Percentiles rank a stretch among this genome's conserved stretches.
phyloP scores from a whole-genome alignment of 1,140 invertebrate species.

The Marisa cornuarietis region DNA sequence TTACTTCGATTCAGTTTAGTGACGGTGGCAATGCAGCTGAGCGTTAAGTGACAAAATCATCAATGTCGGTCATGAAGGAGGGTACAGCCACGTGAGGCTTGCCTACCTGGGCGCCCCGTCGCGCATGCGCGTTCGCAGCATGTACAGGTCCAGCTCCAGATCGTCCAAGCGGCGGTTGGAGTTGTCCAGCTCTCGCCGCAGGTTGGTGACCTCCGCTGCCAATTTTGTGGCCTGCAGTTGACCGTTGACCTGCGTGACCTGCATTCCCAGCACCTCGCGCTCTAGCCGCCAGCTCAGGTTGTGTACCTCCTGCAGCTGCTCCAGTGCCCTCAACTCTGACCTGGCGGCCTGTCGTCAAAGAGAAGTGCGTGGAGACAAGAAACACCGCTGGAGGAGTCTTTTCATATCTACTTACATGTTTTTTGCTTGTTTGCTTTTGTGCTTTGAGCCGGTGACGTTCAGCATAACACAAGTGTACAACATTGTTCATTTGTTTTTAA shows the following conservation, averaged over 20 bases:
- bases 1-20: too few relatives aligned
- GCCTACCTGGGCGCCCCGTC: conserved; percentile 8
- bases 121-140: conserved; percentile 10
- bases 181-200: conserved; percentile 18
- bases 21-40: too few relatives aligned
- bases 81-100: neutral
- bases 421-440: too few relatives aligned
- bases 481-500: too few relatives aligned
- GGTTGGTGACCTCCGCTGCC: conserved; percentile 18
- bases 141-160: conserved; percentile 33
- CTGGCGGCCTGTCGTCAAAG: conserved; percentile 5
- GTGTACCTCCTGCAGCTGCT: neutral
- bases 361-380: neutral
- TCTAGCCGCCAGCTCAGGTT: conserved; percentile 31
- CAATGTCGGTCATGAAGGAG: too few relatives aligned
- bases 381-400: too few relatives aligned
- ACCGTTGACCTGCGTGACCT: conserved; percentile 28
- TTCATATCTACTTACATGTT: too few relatives aligned
- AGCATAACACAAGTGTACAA: too few relatives aligned
- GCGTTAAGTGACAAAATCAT: too few relatives aligned
- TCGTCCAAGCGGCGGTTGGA: conserved; percentile 28
- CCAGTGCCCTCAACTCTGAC: conserved; percentile 1
- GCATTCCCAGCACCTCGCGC: conserved; percentile 32
- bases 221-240: conserved; percentile 30
- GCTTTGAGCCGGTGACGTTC: too few relatives aligned